A percentile compares a stretch with the other conserved stretches of the same genome.
Evolutionary conservation across 2,797 vertebrate species (phyloP).

Genomic region (Pristis pectinata): DNA sequence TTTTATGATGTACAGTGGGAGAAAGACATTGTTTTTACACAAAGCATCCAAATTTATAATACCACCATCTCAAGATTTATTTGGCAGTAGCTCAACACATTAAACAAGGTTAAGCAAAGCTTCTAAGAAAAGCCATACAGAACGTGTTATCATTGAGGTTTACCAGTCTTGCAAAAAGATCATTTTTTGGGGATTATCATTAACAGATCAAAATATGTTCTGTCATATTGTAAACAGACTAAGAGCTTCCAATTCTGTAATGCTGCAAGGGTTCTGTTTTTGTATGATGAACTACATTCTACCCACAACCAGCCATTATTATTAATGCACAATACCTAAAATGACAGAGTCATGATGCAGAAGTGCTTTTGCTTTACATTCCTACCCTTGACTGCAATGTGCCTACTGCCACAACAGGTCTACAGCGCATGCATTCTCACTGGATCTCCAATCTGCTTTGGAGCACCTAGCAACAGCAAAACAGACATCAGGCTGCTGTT

Average conservation of each 20-base stretch:
- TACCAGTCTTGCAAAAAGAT: background rate
- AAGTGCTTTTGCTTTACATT: background rate
- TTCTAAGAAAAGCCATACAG: background rate
- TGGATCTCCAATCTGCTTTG: too few relatives aligned
- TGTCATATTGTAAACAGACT: background rate
- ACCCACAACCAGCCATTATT: background rate
- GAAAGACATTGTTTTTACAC: background rate
- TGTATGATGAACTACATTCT: background rate
- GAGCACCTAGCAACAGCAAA: too few relatives aligned
- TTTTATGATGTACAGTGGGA: background rate
- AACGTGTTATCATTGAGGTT: background rate
- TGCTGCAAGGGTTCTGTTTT: background rate
- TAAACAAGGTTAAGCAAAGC: background rate
- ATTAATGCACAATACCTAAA: background rate
- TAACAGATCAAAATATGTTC: background rate
- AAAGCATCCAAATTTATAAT: background rate
- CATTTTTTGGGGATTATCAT: background rate
- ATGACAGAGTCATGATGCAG: background rate
- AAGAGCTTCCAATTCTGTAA: background rate
- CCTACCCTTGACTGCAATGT: background rate
- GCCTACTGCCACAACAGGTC: too few relatives aligned
- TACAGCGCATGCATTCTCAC: too few relatives aligned
- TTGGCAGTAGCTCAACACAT: background rate
- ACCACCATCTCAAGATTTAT: background rate
- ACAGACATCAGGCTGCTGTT: too few relatives aligned